Evolutionary conservation across 2,888 invertebrate species (phyloP), one percentile per base, ranked within the genome.

Genomic region (Callimorpha dominula): DNA sequence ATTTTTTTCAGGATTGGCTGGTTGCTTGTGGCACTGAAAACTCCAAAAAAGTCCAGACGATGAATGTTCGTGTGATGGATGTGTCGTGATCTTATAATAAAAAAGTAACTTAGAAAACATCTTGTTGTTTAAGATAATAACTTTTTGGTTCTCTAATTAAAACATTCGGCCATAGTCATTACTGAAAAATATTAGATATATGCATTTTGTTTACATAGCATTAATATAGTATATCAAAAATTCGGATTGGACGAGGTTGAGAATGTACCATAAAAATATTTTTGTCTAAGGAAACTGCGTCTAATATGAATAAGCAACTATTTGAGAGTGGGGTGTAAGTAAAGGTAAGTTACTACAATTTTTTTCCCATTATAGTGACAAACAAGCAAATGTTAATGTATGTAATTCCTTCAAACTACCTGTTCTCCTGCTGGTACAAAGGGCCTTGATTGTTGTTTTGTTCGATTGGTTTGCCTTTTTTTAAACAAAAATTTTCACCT

Each of bases 1-100:
- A 17, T 31, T 67, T 52, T 69, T 87, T 85, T 6, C 86, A 89
- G 89, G 84, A 75, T 84, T 73, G 67, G 81, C 75, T 74, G 82
- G 77, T 78, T 83, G 72, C 68, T 80, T 66, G 57, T 83, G 64
- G 76, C 77, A 72, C 17, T 79, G 82, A 85, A 82, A 78, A 84
- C 79, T 70, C 76, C 76, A 75, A 79, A 79, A 79, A 67, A 70
- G 49, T 72, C 78, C 68, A 76, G 77, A 80, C 76, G 50, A 70
- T 73, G 76, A 76, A 75, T 79, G 52, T 76, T 74, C 68, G 75
- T 78, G 73, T 79, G 72, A 74, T 78, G 68, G 82, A 79, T 76
- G 67, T 81, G 71, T 72, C 72, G 71, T 71, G 65, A 63, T 68
- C n/a, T 79, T 75, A 52, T 65, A 70, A 60, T 60, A 62, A 81